Evolutionary conservation across 2,797 vertebrate genomes (phyloP), one percentile per base, ranked within the genome.

Genomic region (Phrynocephalus forsythii): DNA sequence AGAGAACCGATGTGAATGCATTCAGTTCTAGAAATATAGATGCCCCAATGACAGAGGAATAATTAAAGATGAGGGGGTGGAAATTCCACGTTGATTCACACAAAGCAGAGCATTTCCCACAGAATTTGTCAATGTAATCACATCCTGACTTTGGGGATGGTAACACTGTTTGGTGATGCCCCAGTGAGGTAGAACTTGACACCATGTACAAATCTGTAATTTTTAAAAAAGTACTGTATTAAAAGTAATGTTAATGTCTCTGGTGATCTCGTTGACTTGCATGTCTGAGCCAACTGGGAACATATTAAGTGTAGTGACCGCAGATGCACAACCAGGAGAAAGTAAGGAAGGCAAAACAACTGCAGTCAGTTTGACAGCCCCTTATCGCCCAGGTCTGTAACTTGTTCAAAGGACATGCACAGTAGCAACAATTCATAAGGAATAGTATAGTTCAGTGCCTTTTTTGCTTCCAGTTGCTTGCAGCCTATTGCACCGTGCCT

Each of bases 401-500:
- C 83, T 77, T 56, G 38, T 68, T 88, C 15, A 90, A 87, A 91
- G 68, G 72, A 44, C 28, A 85, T 10, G 66, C 26, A 89, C 1
- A 85, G 48, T 18, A 13, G 18, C 44, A 44, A 38, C 1, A 6
- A 20, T 26, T 50, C 30, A 82, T 26, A 3, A 38, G n/a, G 24
- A 50, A 82, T 48, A 38, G 67, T 30, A 80, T 1, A 9, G 69
- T 76, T 82, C 73, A 38, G 16, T 50, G 82, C 52, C n/a, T 63
- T 24, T 44, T 44, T 85, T 48, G 85, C 33, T 66, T 44, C 24
- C 69, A 72, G 78, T 76, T 67, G 83, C 69, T 76, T 91, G 86
- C 56, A 68, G 87, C 83, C 92, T 92, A 91, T 90, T 92, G 92
- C 88, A 48, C 88, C 87, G 80, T 68, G 79, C 83, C 90, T 0